These are phyloP conservation scores for Lycocerus yunnanus DNA, from an alignment of 2,888 invertebrate genomes.

Conservation along the genomic window DNA sequence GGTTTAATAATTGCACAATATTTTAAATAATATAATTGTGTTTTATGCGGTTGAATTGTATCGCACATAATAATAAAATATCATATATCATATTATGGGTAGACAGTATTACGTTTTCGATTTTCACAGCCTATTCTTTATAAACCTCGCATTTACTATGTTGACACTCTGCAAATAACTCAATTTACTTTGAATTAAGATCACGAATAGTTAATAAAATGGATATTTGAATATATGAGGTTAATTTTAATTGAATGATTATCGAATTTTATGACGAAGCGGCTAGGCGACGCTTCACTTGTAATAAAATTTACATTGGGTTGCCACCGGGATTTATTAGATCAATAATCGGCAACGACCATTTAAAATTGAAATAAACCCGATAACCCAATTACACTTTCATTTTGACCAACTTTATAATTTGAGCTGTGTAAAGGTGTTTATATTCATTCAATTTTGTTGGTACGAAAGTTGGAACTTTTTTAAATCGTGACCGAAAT, in stretches of 20 bases:
- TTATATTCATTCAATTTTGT: background rate
- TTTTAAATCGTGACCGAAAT: constrained; percentile 14
- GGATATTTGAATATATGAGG: background rate
- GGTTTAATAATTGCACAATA: no score
- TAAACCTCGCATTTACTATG: background rate
- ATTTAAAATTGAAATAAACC: background rate
- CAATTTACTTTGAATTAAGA: background rate
- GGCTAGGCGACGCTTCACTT: background rate
- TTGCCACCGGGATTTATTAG: background rate
- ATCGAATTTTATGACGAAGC: background rate
- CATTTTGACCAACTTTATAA: background rate
- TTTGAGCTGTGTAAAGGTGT: background rate
- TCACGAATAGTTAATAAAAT: background rate
- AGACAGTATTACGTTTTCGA: background rate
- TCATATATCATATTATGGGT: background rate
- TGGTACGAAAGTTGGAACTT: background rate
- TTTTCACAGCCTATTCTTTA: background rate
- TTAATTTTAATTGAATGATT: background rate
- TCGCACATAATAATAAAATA: background rate
- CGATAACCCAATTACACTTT: background rate
- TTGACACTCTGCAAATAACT: background rate
- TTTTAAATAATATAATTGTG: no score
- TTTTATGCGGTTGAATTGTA: background rate
- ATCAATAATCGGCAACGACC: background rate
- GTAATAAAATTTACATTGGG: background rate